These are phyloP conservation scores for Triplophysa siluroides DNA, from an alignment of 2,113 vertebrate genomes.

Conservation along the genomic window DNA sequence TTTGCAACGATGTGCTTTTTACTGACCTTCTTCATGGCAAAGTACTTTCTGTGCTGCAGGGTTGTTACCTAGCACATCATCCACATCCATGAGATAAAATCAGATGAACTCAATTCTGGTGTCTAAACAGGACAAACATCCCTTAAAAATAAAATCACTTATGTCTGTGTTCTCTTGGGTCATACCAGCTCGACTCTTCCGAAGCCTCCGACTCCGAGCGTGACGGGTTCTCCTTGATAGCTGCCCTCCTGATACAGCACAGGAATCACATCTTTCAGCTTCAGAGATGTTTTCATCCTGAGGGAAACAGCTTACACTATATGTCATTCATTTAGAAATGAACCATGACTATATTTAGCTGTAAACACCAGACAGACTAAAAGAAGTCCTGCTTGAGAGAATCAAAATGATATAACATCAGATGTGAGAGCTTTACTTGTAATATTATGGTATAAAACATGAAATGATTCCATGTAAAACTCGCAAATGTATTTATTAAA, in stretches of 20 bases:
- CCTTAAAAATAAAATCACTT: not conserved
- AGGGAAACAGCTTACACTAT: constrained; percentile 13
- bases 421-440: no score
- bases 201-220: constrained; percentile 79
- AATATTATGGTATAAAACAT: not conserved
- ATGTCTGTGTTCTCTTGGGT: not conserved
- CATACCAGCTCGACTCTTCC: constrained; percentile 78
- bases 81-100: not conserved
- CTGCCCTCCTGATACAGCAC: constrained; percentile 78
- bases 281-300: constrained; percentile 60
- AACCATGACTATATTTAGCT: not conserved
- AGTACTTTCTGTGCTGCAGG: constrained; percentile 69
- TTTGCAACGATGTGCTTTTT: constrained; percentile 77
- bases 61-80: constrained; percentile 66
- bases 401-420: not conserved
- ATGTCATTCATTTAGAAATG: not conserved
- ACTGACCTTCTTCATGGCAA: constrained; percentile 76
- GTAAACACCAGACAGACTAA: not conserved
- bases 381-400: not conserved
- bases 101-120: not conserved
- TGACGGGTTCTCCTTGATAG: constrained; percentile 71
- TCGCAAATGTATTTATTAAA: not conserved
- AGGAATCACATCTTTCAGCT: constrained; percentile 74
- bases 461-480: not conserved
- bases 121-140: not conserved